Evolutionary conservation across 1,140 invertebrate genomes (phyloP).

Genomic region (Drosophila repletoides): DNA sequence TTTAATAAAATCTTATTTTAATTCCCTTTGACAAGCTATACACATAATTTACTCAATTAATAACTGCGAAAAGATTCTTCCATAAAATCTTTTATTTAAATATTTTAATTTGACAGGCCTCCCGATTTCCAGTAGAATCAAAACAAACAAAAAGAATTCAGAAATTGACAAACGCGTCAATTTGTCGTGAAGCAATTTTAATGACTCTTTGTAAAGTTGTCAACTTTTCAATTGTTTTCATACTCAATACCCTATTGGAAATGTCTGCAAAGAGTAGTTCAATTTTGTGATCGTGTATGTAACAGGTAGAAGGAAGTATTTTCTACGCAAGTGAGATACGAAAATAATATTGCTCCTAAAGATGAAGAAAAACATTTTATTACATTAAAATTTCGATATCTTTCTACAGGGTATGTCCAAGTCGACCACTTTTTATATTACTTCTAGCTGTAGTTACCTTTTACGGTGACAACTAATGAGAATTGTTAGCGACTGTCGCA

Average conservation of each 20-base stretch:
- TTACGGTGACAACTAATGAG: conserved; percentile 17
- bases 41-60: conserved; percentile 2
- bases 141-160: neutral
- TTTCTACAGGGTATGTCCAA: too few relatives aligned
- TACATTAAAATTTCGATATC: too few relatives aligned
- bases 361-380: too few relatives aligned
- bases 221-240: conserved; percentile 21
- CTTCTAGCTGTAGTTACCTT: conserved; percentile 6
- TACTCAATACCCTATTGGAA: too few relatives aligned
- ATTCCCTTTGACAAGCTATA: neutral
- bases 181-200: conserved; percentile 66
- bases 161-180: conserved; percentile 33
- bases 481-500: conserved; percentile 15
- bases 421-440: too few relatives aligned
- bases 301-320: too few relatives aligned
- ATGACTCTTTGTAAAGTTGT: conserved; percentile 52
- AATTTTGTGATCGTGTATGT: too few relatives aligned
- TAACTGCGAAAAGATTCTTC: neutral
- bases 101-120: conserved; percentile 23
- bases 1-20: neutral
- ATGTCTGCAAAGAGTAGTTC: too few relatives aligned
- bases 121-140: neutral
- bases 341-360: too few relatives aligned
- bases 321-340: too few relatives aligned
- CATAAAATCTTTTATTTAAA: neutral